Base-by-base conservation (phyloP, 92 coral and sea anemone genomes). In the Zoanthus sansibaricus region DNA sequence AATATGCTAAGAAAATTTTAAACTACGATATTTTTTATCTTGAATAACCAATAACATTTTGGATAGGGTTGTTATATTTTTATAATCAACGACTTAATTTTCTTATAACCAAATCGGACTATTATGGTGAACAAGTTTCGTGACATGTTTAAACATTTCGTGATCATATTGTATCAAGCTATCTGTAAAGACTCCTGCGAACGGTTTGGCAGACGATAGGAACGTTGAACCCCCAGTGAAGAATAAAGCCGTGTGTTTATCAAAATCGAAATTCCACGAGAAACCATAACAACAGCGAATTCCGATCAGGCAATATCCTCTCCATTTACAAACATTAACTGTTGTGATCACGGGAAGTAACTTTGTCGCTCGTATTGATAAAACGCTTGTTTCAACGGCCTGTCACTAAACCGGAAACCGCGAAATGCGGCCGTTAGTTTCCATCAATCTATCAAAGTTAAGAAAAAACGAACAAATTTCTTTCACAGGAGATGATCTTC, bases 311-410 rank as follows among this genome's bases (percentile, higher is more conserved):
- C 85, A 68, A 46, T 47, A 80, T 80, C 55, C 25, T 67, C 6
- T 47, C 46, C 58, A 46, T 46, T 64, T 67, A 6, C 85, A 45
- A 44, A 76, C 62, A 47, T 80, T 80, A 67, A n/a, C 42, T 45
- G 17, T 64, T 49, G 58, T 66, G 47, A 66, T 45, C 85, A 80
- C 64, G 73, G 73, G 85, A 80, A 64, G 46, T 66, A 61, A 76
- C 16, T 48, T 76, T 76, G 82, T 76, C 47, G 82, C 46, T 18
- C 25, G 54, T 76, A 75, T 51, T 30, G 79, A 49, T 51, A 75
- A 75, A 18, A 54, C 14, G 9, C 68, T 76, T 30, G 82, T 14
- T 51, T 51, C 67, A 25, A 76, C 25, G 52, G 67, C 45, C 44
- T 76, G 49, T 55, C n/a, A 48, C 21, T 10, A 44, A 21, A 75